Evolutionary conservation across 2,888 invertebrate genomes (phyloP).

Genomic region (Ophion ventricosus): DNA sequence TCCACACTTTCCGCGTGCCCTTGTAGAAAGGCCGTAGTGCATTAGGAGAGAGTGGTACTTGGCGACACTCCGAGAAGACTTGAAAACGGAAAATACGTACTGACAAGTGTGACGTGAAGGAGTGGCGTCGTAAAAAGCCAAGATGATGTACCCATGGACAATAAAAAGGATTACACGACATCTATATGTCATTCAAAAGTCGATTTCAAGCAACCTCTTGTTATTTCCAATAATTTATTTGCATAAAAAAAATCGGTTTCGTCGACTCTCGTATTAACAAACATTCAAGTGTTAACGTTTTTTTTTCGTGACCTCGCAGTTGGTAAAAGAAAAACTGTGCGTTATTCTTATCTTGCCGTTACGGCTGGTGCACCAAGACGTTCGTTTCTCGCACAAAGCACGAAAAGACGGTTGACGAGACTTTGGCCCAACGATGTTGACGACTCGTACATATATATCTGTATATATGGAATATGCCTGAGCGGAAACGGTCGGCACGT

Average conservation of each 20-base stretch:
- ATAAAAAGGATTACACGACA: background rate
- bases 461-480: background rate
- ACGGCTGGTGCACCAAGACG: conserved; percentile 41
- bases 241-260: background rate
- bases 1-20: too few species aligned
- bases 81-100: too few species aligned
- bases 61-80: too few species aligned
- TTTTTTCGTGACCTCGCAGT: background rate
- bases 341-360: conserved; percentile 20
- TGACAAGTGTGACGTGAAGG: too few species aligned
- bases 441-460: background rate
- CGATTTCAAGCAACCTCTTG: background rate
- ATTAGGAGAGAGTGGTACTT: too few species aligned
- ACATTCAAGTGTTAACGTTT: background rate
- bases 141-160: too few species aligned
- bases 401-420: conserved; percentile 53
- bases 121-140: too few species aligned
- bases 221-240: background rate
- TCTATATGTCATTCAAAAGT: background rate
- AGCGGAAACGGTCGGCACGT: conserved; percentile 67
- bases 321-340: conserved; percentile 1
- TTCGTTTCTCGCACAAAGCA: conserved; percentile 34
- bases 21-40: too few species aligned
- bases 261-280: too few species aligned
- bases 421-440: conserved; percentile 28